Conservation (phyloP, 2,113 vertebrate genomes). For the Sisor rabdophorus region DNA sequence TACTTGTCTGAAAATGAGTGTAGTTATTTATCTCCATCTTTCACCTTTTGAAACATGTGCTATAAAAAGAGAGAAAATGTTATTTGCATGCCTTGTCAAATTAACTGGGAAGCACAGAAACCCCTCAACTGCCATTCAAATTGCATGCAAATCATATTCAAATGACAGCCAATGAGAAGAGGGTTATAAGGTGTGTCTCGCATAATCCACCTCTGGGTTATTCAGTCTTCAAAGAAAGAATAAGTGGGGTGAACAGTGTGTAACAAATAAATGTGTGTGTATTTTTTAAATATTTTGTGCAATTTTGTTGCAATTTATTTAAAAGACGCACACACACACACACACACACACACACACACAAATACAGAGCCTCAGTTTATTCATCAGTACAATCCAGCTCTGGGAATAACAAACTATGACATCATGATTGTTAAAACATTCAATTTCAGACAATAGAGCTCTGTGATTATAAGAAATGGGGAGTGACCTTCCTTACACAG, state of each 20-base stretch:
- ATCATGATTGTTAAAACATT: slow-evolving; percentile 64
- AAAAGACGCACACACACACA: slow-evolving; percentile 11
- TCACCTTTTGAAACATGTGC: neutral
- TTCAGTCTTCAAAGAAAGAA: slow-evolving; percentile 4
- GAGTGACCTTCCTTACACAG: slow-evolving; percentile 63
- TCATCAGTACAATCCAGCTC: slow-evolving; percentile 48
- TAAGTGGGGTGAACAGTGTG: neutral
- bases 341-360: slow-evolving; percentile 33
- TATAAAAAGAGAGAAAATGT: slow-evolving; percentile 17
- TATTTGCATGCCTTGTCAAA: slow-evolving; percentile 62
- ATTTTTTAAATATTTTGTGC: neutral
- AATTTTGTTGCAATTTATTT: slow-evolving; percentile 18
- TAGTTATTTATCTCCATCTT: neutral
- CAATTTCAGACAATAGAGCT: slow-evolving; percentile 64
- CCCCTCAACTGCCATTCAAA: slow-evolving; percentile 74
- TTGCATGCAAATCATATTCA: slow-evolving; percentile 66
- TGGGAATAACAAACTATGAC: slow-evolving; percentile 64
- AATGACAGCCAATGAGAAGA: slow-evolving; percentile 46
- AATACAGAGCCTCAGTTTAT: slow-evolving; percentile 40
- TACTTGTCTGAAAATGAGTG: slow-evolving; percentile 1
- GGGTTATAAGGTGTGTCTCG: slow-evolving; percentile 21
- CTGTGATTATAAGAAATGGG: slow-evolving; percentile 60
- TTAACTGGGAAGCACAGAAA: slow-evolving; percentile 50
- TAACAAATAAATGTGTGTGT: slow-evolving; percentile 2
- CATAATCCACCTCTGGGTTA: slow-evolving; percentile 6